Conservation (phyloP, 2,888 invertebrate species). For the Embidobia sp. region DNA sequence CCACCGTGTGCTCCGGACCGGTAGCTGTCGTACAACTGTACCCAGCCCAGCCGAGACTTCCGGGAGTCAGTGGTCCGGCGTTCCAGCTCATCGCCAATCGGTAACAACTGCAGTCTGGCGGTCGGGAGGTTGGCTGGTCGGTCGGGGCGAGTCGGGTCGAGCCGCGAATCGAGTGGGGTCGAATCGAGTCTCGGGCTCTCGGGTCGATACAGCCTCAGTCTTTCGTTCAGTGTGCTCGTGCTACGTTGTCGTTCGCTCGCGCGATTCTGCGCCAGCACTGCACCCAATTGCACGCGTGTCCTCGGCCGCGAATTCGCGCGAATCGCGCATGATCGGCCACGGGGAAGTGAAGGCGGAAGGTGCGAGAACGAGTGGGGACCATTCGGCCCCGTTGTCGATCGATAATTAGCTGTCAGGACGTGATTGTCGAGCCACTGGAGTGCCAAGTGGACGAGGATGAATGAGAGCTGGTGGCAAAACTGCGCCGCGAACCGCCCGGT, state of each 20-base stretch:
- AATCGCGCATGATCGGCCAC: conserved; percentile 21
- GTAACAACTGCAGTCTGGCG: conserved; percentile 27
- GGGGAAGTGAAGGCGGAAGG: conserved; percentile 8
- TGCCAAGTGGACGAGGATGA: no score
- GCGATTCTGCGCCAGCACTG: conserved; percentile 8
- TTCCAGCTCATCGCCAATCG: no score
- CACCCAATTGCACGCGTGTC: conserved; percentile 41
- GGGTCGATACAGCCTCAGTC: conserved; percentile 83
- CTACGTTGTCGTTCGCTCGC: conserved; percentile 72
- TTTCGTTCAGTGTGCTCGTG: conserved; percentile 83
- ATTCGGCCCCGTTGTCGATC: background rate
- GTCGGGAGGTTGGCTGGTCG: conserved; percentile 45
- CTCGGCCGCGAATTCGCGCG: no score
- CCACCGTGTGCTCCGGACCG: no score
- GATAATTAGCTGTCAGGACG: no score
- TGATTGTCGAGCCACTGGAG: no score
- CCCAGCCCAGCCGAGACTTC: no score
- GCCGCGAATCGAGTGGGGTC: conserved; percentile 79
- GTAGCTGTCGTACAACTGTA: no score
- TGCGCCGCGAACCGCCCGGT: background rate
- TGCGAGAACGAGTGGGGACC: background rate
- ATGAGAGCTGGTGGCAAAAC: background rate
- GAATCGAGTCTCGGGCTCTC: conserved; percentile 70
- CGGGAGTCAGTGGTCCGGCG: no score
- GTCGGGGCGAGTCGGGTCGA: conserved; percentile 72